A percentile compares a stretch with the other conserved stretches of the same genome.
phyloP scores from a whole-genome alignment of 1,140 invertebrate genomes.

The Planococcus citri region DNA sequence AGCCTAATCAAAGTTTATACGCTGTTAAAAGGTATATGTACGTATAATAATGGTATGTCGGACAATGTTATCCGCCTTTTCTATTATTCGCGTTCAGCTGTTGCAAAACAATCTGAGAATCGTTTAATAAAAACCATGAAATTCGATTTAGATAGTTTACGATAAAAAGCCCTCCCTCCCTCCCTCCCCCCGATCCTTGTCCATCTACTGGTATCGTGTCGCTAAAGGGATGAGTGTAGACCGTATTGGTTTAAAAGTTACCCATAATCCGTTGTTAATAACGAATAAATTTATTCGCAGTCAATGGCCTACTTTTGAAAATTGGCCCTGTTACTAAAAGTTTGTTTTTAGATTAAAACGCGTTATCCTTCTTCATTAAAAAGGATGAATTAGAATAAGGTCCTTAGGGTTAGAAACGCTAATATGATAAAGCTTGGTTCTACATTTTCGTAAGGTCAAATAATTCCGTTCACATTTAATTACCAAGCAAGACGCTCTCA shows the following conservation, averaged over 20 bases:
- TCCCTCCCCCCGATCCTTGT: too few species aligned
- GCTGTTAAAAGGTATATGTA: not conserved
- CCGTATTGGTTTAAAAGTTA: not conserved
- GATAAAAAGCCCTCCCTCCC: not conserved
- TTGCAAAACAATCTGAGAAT: not conserved
- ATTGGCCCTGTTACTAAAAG: constrained; percentile 4
- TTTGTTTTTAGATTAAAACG: constrained; percentile 16
- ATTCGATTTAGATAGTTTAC: not conserved
- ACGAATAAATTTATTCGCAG: not conserved
- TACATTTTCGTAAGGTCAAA: constrained; percentile 5
- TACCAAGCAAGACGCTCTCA: not conserved
- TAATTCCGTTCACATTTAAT: not conserved
- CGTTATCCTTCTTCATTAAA: constrained; percentile 20
- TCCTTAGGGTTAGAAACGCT: not conserved
- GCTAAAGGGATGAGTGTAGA: too few species aligned
- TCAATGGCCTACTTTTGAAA: constrained; percentile 14
- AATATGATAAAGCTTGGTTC: constrained; percentile 14
- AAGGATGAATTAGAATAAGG: constrained; percentile 14
- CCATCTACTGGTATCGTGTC: too few species aligned
- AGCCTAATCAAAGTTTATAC: not conserved
- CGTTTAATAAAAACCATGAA: not conserved
- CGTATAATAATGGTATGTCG: constrained; percentile 1
- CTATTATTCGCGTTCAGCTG: not conserved
- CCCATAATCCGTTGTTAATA: not conserved
- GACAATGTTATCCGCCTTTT: not conserved